Conservation (phyloP, 2,113 vertebrate species). For the Heloderma charlesbogerti region DNA sequence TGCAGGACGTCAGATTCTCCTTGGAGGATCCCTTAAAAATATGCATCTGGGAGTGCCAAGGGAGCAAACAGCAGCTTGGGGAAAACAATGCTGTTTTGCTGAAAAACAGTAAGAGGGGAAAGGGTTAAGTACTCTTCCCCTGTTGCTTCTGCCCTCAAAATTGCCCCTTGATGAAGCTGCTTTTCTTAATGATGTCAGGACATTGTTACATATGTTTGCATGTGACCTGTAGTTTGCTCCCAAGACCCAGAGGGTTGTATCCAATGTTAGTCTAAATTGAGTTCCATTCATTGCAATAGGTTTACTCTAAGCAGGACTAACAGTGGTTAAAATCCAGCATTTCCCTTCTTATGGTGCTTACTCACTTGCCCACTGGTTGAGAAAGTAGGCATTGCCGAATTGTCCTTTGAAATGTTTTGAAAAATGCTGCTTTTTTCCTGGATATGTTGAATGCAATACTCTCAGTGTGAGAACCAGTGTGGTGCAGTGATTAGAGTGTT, state of each 20-base stretch:
- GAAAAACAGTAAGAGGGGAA: not conserved
- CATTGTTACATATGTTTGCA: not conserved
- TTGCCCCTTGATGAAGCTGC: not conserved
- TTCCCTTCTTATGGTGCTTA: not conserved
- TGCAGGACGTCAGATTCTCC: not conserved
- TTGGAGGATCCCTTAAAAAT: not conserved
- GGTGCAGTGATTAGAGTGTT: no score
- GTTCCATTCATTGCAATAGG: no score
- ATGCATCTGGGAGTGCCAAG: not conserved
- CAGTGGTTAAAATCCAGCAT: not conserved
- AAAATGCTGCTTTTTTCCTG: not conserved
- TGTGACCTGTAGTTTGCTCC: not conserved
- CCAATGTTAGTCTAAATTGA: no score
- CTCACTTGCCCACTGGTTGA: fast-evolving
- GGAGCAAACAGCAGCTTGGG: not conserved
- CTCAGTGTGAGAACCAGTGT: not conserved
- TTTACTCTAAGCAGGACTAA: no score
- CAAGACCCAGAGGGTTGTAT: not conserved
- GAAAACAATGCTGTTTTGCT: not conserved
- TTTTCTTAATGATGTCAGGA: not conserved
- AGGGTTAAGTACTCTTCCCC: not conserved
- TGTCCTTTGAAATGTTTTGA: not conserved
- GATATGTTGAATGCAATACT: not conserved
- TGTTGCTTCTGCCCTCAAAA: not conserved
- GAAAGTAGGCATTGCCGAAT: fast-evolving